Evolutionary conservation across 2,888 invertebrate species (phyloP).

Genomic region (Podotricha telesiphe): DNA sequence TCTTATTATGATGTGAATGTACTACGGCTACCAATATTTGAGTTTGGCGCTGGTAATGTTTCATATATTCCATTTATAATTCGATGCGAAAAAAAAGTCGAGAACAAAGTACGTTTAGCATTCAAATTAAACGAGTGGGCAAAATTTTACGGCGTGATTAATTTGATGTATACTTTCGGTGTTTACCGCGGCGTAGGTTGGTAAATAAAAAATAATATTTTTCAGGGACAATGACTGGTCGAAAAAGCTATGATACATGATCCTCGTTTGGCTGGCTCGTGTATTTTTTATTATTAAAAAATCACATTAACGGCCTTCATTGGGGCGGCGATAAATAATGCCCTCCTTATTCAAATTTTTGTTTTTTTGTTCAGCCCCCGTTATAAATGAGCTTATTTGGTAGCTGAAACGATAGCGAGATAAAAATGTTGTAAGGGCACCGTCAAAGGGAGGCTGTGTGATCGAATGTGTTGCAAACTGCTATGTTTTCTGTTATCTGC

Average conservation of each 20-base stretch:
- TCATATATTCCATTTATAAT: slow-evolving; percentile 22
- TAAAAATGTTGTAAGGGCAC: slow-evolving; percentile 60
- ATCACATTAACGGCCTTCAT: slow-evolving; percentile 84
- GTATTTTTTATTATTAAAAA: slow-evolving; percentile 81
- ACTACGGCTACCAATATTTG: background rate
- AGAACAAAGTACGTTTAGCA: slow-evolving; percentile 40
- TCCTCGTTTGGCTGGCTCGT: slow-evolving; percentile 79
- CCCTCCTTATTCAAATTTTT: slow-evolving; percentile 82
- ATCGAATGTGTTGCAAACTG: slow-evolving; percentile 32
- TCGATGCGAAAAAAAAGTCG: slow-evolving; percentile 11
- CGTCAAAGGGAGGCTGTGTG: slow-evolving; percentile 38
- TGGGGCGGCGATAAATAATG: slow-evolving; percentile 84
- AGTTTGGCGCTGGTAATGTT: background rate
- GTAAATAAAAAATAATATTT: slow-evolving; percentile 66
- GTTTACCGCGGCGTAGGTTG: slow-evolving; percentile 58
- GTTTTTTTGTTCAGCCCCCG: slow-evolving; percentile 75
- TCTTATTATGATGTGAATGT: background rate
- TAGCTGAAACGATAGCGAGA: slow-evolving; percentile 78
- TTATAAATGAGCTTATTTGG: slow-evolving; percentile 84
- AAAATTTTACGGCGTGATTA: slow-evolving; percentile 66
- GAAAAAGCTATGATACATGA: slow-evolving; percentile 82
- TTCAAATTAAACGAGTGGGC: slow-evolving; percentile 45
- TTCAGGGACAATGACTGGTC: slow-evolving; percentile 80
- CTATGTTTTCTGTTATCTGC: slow-evolving; percentile 1
- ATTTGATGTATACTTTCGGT: slow-evolving; percentile 71